Evolutionary conservation across 37 sponge, comb jelly and placozoan species (phyloP).

Genomic region (Beroe ovata): DNA sequence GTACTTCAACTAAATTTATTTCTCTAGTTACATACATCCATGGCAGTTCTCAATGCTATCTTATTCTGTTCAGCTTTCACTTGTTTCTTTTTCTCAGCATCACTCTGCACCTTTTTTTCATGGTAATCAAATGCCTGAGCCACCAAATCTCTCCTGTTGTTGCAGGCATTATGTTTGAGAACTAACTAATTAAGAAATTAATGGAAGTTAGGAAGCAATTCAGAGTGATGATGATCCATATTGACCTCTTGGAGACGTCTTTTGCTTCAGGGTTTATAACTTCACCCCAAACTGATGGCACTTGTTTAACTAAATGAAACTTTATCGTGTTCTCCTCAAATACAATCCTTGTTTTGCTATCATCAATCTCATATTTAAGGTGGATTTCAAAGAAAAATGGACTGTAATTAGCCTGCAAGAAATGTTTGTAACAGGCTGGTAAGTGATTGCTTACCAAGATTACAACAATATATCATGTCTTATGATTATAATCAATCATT

Average conservation of each 20-base stretch:
- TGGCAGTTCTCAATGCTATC: conserved; percentile 37
- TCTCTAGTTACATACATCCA: conserved; percentile 40
- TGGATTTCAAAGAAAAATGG: conserved; percentile 52
- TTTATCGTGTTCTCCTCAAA: background rate
- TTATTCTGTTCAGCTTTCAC: conserved; percentile 62
- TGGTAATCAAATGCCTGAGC: background rate
- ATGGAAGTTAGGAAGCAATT: no score
- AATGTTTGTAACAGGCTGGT: no score
- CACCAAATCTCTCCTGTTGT: conserved; percentile 53
- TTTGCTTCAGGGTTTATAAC: conserved; percentile 25
- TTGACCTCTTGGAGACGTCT: background rate
- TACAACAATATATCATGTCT: no score
- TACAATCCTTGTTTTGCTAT: conserved; percentile 4
- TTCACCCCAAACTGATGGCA: background rate
- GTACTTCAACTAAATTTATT: no score
- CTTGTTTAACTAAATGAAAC: background rate
- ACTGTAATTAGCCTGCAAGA: conserved; percentile 48
- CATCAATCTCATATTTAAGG: conserved; percentile 20
- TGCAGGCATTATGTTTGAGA: no score
- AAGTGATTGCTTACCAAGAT: no score
- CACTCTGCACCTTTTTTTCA: conserved; percentile 26
- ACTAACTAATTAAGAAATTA: no score
- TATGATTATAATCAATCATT: no score
- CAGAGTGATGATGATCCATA: no score
- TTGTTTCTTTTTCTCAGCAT: background rate